A percentile compares a stretch with the other conserved stretches of the same genome.
Conservation (phyloP, 2,113 vertebrate genomes). For the Sturnus vulgaris region DNA sequence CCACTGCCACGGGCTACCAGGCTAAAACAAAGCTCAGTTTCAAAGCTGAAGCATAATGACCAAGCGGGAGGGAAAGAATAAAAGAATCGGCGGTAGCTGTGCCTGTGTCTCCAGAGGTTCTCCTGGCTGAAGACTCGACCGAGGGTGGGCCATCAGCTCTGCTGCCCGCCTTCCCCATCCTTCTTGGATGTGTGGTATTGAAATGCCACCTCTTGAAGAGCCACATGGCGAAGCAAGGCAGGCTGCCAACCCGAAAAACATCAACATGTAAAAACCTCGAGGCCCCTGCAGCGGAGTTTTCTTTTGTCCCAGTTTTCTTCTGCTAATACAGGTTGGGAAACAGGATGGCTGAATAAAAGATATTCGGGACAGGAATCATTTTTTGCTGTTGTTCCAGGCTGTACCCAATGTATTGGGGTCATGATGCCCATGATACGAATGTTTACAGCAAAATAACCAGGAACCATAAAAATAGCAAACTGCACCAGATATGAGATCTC, state of each 20-base stretch:
- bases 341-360: neutral
- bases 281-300: neutral
- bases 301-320: neutral
- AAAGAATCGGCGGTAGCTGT: neutral
- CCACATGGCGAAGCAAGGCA: neutral
- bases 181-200: neutral
- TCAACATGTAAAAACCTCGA: neutral
- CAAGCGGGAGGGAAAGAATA: constrained; percentile 16
- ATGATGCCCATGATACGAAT: accelerated
- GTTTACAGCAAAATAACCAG: neutral
- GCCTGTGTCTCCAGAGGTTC: neutral
- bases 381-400: neutral
- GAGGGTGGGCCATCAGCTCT: constrained; percentile 20
- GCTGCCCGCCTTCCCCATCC: neutral
- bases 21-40: constrained; percentile 63
- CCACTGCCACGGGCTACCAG: constrained; percentile 56
- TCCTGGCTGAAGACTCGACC: neutral
- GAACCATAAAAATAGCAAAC: neutral
- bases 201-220: constrained; percentile 48
- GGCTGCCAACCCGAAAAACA: neutral
- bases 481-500: neutral
- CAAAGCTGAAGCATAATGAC: constrained; percentile 40
- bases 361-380: neutral
- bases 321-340: neutral
- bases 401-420: neutral